Evolutionary conservation across 2,797 vertebrate species (phyloP).

Genomic region (Gallirallus australis): DNA sequence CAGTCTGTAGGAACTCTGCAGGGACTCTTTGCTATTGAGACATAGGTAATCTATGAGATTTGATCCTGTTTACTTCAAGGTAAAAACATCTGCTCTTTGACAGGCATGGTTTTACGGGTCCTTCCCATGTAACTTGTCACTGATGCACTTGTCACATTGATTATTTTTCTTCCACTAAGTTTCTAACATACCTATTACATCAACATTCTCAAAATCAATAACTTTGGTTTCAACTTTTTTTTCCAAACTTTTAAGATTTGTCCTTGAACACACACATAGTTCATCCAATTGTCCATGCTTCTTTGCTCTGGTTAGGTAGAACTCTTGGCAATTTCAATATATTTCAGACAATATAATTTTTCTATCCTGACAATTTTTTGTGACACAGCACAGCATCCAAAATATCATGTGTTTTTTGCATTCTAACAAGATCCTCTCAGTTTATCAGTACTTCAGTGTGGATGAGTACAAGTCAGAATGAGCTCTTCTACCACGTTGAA

Average conservation of each 20-base stretch:
- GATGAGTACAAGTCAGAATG: neutral
- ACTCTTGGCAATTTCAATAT: neutral
- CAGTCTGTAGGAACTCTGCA: neutral
- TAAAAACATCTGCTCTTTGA: neutral
- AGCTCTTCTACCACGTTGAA: neutral
- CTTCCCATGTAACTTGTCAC: neutral
- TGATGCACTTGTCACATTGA: neutral
- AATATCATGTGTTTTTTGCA: neutral
- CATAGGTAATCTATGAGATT: neutral
- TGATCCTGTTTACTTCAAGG: neutral
- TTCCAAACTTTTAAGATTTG: neutral
- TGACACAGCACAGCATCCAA: neutral
- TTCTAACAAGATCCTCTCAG: neutral
- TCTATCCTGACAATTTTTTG: neutral
- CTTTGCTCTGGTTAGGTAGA: neutral
- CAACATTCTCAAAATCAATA: neutral
- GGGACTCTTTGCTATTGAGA: neutral
- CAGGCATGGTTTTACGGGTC: neutral
- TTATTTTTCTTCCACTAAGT: neutral
- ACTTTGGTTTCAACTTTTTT: neutral
- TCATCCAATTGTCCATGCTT: neutral
- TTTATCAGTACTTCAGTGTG: neutral
- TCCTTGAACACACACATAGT: neutral
- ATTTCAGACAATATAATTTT: neutral
- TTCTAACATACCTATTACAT: neutral